Percentiles rank a stretch among this genome's conserved stretches.
Conservation (phyloP, 2,888 invertebrate genomes). For the Petrophora chlorosata region DNA sequence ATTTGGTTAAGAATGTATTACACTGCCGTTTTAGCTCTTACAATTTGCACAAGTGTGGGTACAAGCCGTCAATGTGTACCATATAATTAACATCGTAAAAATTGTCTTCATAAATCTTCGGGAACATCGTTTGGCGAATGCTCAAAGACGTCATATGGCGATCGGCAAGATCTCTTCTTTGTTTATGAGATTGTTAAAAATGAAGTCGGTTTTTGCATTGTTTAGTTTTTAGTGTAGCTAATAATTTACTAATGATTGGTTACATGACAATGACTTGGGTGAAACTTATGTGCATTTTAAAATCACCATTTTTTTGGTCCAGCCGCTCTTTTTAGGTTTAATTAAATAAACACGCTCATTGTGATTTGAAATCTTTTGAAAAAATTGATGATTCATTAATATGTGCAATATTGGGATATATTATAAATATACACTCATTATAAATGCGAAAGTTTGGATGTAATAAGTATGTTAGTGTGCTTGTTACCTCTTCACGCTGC, state of each 20-base stretch:
- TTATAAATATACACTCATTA: background rate
- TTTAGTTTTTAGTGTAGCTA: constrained; percentile 49
- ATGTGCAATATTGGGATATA: background rate
- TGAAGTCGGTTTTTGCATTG: constrained; percentile 57
- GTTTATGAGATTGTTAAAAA: constrained; percentile 70
- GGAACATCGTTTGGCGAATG: constrained; percentile 56
- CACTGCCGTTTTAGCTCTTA: constrained; percentile 52
- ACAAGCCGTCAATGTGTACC: constrained; percentile 47
- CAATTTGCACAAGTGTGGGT: constrained; percentile 5
- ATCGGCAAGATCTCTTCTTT: constrained; percentile 71
- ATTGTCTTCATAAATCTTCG: constrained; percentile 63
- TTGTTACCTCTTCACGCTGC: no score
- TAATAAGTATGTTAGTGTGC: no score
- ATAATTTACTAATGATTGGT: constrained; percentile 55
- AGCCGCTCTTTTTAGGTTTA: constrained; percentile 26
- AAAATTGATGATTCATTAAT: constrained; percentile 1
- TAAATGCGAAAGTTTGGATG: no score
- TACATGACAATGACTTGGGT: constrained; percentile 48
- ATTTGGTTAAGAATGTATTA: constrained; percentile 44
- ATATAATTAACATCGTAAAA: constrained; percentile 27
- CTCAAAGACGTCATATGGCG: constrained; percentile 74
- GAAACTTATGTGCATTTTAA: constrained; percentile 37
- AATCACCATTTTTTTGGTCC: constrained; percentile 31
- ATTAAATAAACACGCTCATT: constrained; percentile 24
- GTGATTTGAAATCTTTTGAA: constrained; percentile 13